Evolutionary conservation across 2,113 vertebrate genomes (phyloP).

Genomic region (Caracal caracal): DNA sequence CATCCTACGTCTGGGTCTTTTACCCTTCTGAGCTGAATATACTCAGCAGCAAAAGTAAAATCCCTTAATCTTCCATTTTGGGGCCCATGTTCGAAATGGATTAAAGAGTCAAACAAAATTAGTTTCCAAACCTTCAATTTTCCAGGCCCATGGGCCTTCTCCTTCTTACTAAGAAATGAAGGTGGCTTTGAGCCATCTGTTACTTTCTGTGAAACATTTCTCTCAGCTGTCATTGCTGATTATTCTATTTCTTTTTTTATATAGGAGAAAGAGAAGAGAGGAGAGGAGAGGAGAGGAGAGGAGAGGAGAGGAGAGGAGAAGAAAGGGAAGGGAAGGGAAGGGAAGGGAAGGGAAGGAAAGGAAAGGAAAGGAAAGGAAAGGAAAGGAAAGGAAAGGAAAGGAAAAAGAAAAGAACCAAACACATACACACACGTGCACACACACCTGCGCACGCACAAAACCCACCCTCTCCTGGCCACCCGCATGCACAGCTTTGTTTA

Average conservation of each 20-base stretch:
- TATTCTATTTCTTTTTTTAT: not conserved
- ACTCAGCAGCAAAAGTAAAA: slow-evolving; percentile 55
- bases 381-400: not conserved
- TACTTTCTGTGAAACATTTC: slow-evolving; percentile 26
- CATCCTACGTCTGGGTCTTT: not conserved
- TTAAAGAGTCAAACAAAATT: slow-evolving; percentile 70
- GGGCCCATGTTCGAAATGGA: slow-evolving; percentile 58
- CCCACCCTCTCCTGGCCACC: not conserved
- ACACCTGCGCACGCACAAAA: not conserved
- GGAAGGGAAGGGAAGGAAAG: not conserved
- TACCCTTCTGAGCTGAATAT: slow-evolving; percentile 36
- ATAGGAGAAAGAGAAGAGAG: not conserved
- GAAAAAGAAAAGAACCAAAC: not conserved
- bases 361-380: fast-evolving
- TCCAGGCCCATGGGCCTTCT: slow-evolving; percentile 52
- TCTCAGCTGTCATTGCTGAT: not conserved
- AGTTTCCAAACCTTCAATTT: slow-evolving; percentile 62
- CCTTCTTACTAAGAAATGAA: slow-evolving; percentile 27
- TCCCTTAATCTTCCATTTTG: slow-evolving; percentile 64
- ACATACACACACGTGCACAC: not conserved
- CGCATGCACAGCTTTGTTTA: slow-evolving; percentile 39
- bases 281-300: not conserved
- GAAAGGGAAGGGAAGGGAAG: fast-evolving
- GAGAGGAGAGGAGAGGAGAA: fast-evolving
- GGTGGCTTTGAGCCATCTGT: slow-evolving; percentile 66